A percentile compares a stretch with the other conserved stretches of the same genome.
These are phyloP conservation scores for Scolopax mira DNA, from an alignment of 2,113 vertebrate species.

Conservation along the genomic window DNA sequence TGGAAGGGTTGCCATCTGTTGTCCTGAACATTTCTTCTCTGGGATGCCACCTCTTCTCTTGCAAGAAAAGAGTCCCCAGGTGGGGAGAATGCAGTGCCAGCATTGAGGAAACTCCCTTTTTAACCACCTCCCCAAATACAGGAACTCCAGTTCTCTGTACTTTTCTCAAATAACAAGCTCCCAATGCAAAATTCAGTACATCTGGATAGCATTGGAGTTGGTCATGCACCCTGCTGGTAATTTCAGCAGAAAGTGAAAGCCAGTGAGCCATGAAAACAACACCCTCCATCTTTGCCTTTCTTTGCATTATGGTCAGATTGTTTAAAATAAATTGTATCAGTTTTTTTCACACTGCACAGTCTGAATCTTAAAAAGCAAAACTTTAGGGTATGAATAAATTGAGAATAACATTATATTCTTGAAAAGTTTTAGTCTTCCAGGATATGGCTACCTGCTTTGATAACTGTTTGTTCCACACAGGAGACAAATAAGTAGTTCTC, in stretches of 20 bases:
- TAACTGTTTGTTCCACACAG: neutral
- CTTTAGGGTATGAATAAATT: neutral
- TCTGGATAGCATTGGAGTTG: neutral
- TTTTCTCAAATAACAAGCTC: neutral
- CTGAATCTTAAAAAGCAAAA: neutral
- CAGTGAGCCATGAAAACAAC: neutral
- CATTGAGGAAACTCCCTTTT: neutral
- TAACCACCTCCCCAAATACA: neutral
- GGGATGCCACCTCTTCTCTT: neutral
- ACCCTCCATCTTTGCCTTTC: neutral
- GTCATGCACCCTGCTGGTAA: fast-evolving
- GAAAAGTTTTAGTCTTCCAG: neutral
- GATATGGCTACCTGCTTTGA: neutral
- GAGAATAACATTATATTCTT: neutral
- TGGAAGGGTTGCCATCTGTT: neutral
- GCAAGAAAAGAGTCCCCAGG: no score
- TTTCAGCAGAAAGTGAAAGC: neutral
- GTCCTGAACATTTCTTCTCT: neutral
- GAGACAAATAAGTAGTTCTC: neutral
- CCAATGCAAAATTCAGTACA: neutral
- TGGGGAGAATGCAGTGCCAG: neutral
- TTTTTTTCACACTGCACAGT: neutral
- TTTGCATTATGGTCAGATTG: neutral
- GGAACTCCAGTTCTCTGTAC: neutral
- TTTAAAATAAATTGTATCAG: neutral